Base-by-base conservation (phyloP, 1,140 invertebrate species). In the Littorina saxatilis region DNA sequence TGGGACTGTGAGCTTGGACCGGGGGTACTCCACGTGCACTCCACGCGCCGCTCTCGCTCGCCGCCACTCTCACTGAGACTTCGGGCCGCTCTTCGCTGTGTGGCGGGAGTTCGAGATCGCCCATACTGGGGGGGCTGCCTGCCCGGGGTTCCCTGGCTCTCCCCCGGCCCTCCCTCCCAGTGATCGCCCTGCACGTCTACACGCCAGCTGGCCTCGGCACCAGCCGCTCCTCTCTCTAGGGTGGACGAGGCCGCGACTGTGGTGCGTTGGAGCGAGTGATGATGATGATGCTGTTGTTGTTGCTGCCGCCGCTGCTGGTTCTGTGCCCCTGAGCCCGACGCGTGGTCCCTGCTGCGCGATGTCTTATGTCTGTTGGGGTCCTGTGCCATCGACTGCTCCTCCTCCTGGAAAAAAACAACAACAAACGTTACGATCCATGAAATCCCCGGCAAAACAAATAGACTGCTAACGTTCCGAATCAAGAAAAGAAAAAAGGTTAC, bases 381-480 rank as follows among this genome's bases (percentile, higher is more conserved):
- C 82, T 90, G 88, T 87, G 87, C 87, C 89, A 88, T 88, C 81
- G 87, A 87, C 84, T 88, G 84, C 76, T 89, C 87, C 81, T 90
- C 88, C 80, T 87, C 87, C 87, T 90, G 82, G n/a, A 87, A 84
- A 81, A 73, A 84, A 5, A 52, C 7, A 70, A 0, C 43, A 7
- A 43, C 55, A 39, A 55, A 17, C 23, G n/a, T 43, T 40, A 9
- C 7, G 3, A 32, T 5, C 39, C 2, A 27, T 1, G n/a, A 7
- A 13, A n/a, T 23, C 32, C 73, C 13, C 1, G 23, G 0, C 17
- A 23, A 27, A 2, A 35, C n/a, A n/a, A n/a, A n/a, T n/a, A n/a
- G n/a, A n/a, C n/a, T n/a, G n/a, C n/a, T n/a, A n/a, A n/a, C n/a
- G n/a, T n/a, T n/a, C n/a, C n/a, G n/a, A n/a, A n/a, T n/a, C n/a